Evolutionary conservation across 2,113 vertebrate genomes (phyloP).

Genomic region (Pluvianellus socialis): DNA sequence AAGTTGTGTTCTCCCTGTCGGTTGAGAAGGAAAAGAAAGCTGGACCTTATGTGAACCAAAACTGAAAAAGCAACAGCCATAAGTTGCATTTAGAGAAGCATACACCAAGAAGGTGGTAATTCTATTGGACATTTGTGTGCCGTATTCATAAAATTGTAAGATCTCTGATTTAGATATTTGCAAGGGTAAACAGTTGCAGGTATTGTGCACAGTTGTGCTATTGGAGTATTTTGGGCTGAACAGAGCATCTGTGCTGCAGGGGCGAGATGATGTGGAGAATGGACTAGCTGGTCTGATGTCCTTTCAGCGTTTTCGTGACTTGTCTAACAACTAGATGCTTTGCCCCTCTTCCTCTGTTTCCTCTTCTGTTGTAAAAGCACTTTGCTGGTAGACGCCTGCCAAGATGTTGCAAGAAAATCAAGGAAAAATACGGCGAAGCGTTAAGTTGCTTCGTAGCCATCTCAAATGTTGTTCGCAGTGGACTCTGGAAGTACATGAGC

Average conservation of each 20-base stretch:
- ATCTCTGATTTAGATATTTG: background rate
- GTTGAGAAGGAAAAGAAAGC: background rate
- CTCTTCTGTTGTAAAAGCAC: background rate
- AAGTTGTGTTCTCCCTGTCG: background rate
- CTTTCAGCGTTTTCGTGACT: background rate
- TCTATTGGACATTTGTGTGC: background rate
- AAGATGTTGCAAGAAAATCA: background rate
- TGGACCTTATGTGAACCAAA: background rate
- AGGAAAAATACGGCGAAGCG: fast-evolving
- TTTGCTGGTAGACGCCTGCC: background rate
- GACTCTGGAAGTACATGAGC: background rate
- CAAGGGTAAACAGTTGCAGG: background rate
- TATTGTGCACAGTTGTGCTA: background rate
- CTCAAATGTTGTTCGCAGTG: background rate
- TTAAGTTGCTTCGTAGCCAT: background rate
- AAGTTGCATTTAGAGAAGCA: background rate
- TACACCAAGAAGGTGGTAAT: background rate
- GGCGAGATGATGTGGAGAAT: fast-evolving
- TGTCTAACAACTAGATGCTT: background rate
- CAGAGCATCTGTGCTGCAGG: background rate
- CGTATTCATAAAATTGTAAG: background rate
- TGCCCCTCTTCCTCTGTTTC: background rate
- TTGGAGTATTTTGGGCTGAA: background rate
- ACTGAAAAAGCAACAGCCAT: background rate
- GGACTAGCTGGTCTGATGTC: background rate